These are phyloP conservation scores for Caenorhabditis sp. DNA, from an alignment of 2,888 invertebrate species.

Conservation along the genomic window DNA sequence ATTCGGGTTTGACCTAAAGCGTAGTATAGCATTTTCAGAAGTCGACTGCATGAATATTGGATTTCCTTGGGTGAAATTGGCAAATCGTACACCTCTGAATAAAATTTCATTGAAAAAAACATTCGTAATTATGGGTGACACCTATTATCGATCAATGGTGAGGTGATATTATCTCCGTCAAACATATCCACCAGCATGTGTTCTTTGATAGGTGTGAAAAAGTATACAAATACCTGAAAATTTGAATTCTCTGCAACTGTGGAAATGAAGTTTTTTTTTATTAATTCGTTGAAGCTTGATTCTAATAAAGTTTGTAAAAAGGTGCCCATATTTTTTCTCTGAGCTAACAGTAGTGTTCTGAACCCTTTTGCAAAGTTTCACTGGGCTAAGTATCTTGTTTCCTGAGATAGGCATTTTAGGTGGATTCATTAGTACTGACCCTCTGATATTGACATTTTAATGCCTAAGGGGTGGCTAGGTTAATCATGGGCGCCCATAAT, in stretches of 20 bases:
- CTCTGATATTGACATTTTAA: too few relatives aligned
- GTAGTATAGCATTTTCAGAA: constrained; percentile 9
- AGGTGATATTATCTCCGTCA: constrained; percentile 17
- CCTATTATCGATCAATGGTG: constrained; percentile 30
- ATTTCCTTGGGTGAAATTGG: constrained; percentile 19
- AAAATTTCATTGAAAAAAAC: background rate
- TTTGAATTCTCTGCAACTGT: background rate
- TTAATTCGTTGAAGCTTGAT: too few relatives aligned
- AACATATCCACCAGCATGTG: constrained; percentile 29
- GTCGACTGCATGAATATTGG: constrained; percentile 5
- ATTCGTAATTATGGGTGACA: background rate
- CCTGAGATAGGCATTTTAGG: too few relatives aligned
- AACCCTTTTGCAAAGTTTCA: too few relatives aligned
- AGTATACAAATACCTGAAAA: background rate
- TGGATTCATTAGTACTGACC: too few relatives aligned
- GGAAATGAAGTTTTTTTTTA: background rate
- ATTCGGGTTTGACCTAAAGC: constrained; percentile 18
- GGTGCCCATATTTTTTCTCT: too few relatives aligned
- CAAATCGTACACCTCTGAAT: constrained; percentile 20
- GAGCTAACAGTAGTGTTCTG: too few relatives aligned
- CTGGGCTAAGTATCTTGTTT: too few relatives aligned
- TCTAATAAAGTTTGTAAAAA: too few relatives aligned
- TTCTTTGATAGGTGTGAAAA: constrained; percentile 2
- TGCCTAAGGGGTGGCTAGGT: too few relatives aligned
- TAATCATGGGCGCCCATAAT: too few relatives aligned